Base-by-base conservation (phyloP, 2,113 vertebrate genomes). In the Glareola pratincola region DNA sequence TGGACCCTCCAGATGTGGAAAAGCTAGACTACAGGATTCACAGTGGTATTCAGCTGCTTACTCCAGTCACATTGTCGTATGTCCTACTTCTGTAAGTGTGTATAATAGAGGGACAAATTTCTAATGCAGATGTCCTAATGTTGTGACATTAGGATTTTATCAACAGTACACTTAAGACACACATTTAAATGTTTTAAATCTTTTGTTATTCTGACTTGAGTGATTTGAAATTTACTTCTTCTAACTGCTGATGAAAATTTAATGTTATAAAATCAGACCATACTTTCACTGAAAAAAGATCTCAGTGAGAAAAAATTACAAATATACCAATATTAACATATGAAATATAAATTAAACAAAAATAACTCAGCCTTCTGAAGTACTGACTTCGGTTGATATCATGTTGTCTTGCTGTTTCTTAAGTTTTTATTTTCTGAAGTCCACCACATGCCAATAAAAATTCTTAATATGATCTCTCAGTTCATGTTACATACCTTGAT, bases 201-300 rank as follows among this genome's bases (percentile, higher is more conserved):
- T 85, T 69, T 88, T 77, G 57, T 24, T 74, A 50, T 73, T 85
- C 80, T 92, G 27, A 64, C 43, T 71, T 29, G 43, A 87, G 34
- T 45, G n/a, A 60, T 76, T 92, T 94, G 54, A 43, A 74, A 78
- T 94, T 90, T 87, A 88, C 69, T 60, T 93, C 41, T 94, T 74
- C 32, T 74, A 94, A 80, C 16, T 87, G 17, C 32, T 90, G 48
- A 91, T 93, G 88, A 97, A 73, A 83, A 85, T 67, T 84, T 91
- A 87, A 69, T 92, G 37, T 85, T 97, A 96, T 92, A 59, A 95
- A 94, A 96, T 94, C 45, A 94, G 93, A 85, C 16, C 29, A 74
- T 87, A 75, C 12, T 85, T 92, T 83, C 54, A 86, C 23, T 63
- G 36, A 50, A 95, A 69, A 95, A 81, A 89, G 4, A 81, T 90